Evolutionary conservation across 2,113 vertebrate species (phyloP).

Genomic region (Clarias batrachus): DNA sequence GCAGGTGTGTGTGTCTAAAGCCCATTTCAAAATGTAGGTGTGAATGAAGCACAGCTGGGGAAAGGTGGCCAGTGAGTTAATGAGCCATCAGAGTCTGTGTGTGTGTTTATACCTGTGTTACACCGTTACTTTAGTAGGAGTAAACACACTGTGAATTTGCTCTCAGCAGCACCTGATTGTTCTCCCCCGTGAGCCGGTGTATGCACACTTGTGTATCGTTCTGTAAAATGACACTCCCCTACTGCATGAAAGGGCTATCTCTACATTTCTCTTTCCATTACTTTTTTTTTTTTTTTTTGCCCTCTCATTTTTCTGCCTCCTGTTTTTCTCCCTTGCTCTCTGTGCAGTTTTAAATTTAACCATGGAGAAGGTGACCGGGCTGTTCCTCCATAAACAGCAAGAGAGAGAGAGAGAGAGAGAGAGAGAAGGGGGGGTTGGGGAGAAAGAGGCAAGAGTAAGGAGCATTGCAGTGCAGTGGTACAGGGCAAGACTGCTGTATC

Average conservation of each 20-base stretch:
- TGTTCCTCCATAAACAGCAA: constrained; percentile 74
- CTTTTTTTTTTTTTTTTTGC: constrained; percentile 32
- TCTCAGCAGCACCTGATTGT: constrained; percentile 27
- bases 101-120: constrained; percentile 48
- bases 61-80: constrained; percentile 73
- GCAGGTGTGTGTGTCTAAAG: constrained; percentile 47
- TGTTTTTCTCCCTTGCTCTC: constrained; percentile 26
- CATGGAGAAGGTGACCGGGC: constrained; percentile 77
- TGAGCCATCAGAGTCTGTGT: constrained; percentile 60
- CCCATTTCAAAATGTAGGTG: constrained; percentile 39
- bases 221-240: constrained; percentile 60
- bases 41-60: constrained; percentile 52
- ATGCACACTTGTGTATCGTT: constrained; percentile 34
- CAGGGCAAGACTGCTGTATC: constrained; percentile 72
- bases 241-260: constrained; percentile 59
- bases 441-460: constrained; percentile 18
- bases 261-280: constrained; percentile 48
- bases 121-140: constrained; percentile 49
- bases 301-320: constrained; percentile 22
- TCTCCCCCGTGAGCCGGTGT: constrained; percentile 16
- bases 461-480: constrained; percentile 46
- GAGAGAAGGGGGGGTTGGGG: not conserved
- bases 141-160: constrained; percentile 53
- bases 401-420: constrained; percentile 24
- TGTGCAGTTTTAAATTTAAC: constrained; percentile 75